A percentile compares a stretch with the other conserved stretches of the same genome.
phyloP scores from a whole-genome alignment of 2,888 invertebrate species.

The Hetaerina titia region DNA sequence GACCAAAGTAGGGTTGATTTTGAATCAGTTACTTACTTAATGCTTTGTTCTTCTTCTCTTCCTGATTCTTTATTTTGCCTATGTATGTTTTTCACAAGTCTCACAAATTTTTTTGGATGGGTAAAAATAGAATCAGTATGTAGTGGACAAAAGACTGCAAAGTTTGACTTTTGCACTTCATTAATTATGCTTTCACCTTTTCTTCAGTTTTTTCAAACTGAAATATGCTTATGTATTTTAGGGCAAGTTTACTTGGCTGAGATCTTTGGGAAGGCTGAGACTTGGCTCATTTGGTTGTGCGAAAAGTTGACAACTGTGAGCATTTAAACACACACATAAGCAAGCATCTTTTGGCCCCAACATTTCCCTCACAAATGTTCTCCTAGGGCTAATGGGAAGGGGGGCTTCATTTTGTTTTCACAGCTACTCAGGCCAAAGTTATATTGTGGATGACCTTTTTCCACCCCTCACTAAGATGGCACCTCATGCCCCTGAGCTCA shows the following conservation, averaged over 20 bases:
- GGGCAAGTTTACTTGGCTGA: neutral
- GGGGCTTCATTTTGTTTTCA: slow-evolving; percentile 82
- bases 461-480: slow-evolving; percentile 80
- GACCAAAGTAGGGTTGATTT: neutral
- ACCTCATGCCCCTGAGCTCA: slow-evolving; percentile 58
- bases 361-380: neutral
- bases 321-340: neutral
- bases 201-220: neutral
- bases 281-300: slow-evolving; percentile 44
- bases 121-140: neutral
- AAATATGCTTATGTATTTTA: neutral
- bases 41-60: neutral
- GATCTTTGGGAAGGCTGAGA: slow-evolving; percentile 42
- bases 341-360: neutral
- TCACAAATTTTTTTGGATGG: neutral
- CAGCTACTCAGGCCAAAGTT: slow-evolving; percentile 95
- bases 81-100: slow-evolving; percentile 43
- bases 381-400: slow-evolving; percentile 38
- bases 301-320: neutral
- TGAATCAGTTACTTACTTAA: neutral
- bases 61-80: slow-evolving; percentile 21
- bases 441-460: slow-evolving; percentile 95
- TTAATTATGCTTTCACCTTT: neutral
- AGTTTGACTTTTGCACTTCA: neutral
- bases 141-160: neutral